Conservation (phyloP, 2,113 vertebrate species). For the Ailurus styani region DNA sequence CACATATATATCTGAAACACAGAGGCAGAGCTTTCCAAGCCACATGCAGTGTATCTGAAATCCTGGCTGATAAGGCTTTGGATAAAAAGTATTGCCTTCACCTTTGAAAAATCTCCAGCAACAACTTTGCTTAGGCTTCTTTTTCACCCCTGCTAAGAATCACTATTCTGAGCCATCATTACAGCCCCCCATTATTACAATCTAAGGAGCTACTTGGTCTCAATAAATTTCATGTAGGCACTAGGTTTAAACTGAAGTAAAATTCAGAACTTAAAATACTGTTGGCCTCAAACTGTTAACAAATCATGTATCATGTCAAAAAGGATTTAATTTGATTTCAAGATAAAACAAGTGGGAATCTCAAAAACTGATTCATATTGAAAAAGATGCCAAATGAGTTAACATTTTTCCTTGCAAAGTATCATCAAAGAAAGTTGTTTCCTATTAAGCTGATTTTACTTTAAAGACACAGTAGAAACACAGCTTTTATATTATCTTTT, state of each 20-base stretch:
- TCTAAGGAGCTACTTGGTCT: background rate
- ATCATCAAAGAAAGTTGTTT: background rate
- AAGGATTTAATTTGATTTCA: background rate
- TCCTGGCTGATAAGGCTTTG: background rate
- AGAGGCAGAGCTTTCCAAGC: background rate
- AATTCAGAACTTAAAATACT: slow-evolving; percentile 6
- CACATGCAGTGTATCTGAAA: background rate
- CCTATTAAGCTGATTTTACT: background rate
- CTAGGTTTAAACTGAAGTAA: background rate
- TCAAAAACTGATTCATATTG: background rate
- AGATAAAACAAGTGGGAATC: background rate
- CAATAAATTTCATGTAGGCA: background rate
- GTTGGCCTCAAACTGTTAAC: background rate
- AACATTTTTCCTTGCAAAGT: background rate
- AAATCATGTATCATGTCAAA: background rate
- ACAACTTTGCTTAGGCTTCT: background rate
- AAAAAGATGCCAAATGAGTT: background rate
- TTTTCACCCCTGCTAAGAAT: background rate
- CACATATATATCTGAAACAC: background rate
- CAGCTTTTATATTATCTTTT: background rate
- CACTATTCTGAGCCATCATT: background rate
- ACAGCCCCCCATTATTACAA: background rate
- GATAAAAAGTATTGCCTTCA: background rate
- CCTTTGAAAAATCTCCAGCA: background rate
- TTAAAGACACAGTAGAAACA: background rate